Evolutionary conservation across 2,888 invertebrate species (phyloP).

Genomic region (Plebejus argus): DNA sequence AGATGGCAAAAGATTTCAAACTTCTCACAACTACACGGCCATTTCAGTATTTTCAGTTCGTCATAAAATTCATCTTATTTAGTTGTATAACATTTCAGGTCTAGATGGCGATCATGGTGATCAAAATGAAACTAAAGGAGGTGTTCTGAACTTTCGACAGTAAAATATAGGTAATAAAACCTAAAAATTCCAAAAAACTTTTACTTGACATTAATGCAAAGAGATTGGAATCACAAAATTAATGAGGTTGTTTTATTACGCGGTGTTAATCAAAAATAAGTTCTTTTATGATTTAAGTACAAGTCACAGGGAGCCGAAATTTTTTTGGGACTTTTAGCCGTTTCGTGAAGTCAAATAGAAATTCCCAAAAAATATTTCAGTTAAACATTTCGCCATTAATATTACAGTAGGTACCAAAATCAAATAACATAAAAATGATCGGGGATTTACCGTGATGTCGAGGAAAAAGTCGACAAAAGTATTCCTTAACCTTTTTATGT

Average conservation of each 20-base stretch:
- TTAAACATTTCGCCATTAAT: background rate
- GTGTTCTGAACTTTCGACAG: background rate
- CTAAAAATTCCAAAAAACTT: background rate
- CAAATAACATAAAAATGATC: conserved; percentile 4
- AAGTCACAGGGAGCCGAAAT: background rate
- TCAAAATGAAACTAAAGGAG: background rate
- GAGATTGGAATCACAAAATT: conserved; percentile 18
- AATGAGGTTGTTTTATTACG: conserved; percentile 15
- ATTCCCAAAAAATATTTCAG: background rate
- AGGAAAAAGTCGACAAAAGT: conserved; percentile 12
- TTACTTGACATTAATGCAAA: conserved; percentile 6
- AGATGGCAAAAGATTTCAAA: no score
- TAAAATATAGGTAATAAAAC: background rate
- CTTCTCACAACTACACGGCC: background rate
- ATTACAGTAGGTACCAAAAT: background rate
- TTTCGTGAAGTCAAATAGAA: background rate
- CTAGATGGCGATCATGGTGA: background rate
- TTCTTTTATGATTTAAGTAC: conserved; percentile 2
- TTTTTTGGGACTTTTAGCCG: background rate
- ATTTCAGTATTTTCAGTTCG: background rate
- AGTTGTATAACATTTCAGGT: background rate
- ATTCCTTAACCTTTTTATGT: conserved; percentile 18
- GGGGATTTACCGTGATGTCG: background rate
- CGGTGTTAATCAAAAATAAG: conserved; percentile 10
- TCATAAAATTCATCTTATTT: no score